Percentiles rank a stretch among this genome's conserved stretches.
Conservation (phyloP, 2,888 invertebrate species). For the Muscina levida region DNA sequence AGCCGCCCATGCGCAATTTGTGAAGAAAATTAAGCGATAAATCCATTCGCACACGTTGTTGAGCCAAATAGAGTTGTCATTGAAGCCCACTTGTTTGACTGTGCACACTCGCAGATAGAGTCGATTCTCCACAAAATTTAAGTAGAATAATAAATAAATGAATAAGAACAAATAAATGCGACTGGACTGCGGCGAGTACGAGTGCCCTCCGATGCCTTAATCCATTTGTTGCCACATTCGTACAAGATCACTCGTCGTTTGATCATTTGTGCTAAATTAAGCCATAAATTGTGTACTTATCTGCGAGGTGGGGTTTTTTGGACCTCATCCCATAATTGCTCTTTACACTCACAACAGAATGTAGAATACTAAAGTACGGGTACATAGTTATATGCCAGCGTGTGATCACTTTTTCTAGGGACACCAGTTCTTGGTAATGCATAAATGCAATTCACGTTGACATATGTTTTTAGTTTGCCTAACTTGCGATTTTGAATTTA, state of each 20-base stretch:
- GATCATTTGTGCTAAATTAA: slow-evolving; percentile 78
- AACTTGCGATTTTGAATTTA: no score
- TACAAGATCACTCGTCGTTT: slow-evolving; percentile 52
- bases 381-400: no score
- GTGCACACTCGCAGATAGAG: slow-evolving; percentile 8
- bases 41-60: slow-evolving; percentile 72
- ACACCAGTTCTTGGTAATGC: no score
- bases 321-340: slow-evolving; percentile 73
- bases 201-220: slow-evolving; percentile 38
- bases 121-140: neutral
- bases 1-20: slow-evolving; percentile 78
- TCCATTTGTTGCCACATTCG: slow-evolving; percentile 60
- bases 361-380: no score
- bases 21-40: slow-evolving; percentile 78
- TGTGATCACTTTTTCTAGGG: no score
- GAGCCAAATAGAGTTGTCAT: slow-evolving; percentile 68
- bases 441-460: no score
- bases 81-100: slow-evolving; percentile 36
- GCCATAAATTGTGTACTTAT: slow-evolving; percentile 80
- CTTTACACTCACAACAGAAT: no score
- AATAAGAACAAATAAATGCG: slow-evolving; percentile 16
- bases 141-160: slow-evolving; percentile 37
- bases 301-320: slow-evolving; percentile 77
- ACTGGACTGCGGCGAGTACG: slow-evolving; percentile 14
- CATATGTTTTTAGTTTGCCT: no score